phyloP scores from a whole-genome alignment of 2,113 vertebrate species.

The Peromyscus leucopus region DNA sequence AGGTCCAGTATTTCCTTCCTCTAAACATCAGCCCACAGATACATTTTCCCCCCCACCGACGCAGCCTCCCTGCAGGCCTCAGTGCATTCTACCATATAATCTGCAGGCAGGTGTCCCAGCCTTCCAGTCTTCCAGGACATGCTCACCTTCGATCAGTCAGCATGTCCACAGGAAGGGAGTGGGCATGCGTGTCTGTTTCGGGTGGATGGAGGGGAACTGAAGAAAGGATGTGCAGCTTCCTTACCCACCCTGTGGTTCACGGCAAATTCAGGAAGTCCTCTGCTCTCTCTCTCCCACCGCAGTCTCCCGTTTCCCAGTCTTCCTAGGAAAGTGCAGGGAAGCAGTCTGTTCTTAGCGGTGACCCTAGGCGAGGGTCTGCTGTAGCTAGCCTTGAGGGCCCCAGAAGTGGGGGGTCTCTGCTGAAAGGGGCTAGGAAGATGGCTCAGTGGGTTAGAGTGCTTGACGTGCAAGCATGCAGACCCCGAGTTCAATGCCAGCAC shows the following conservation, averaged over 20 bases:
- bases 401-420: background rate
- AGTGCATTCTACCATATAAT: background rate
- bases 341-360: background rate
- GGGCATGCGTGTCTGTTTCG: background rate
- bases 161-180: background rate
- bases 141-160: background rate
- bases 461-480: background rate
- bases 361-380: background rate
- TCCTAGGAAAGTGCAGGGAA: background rate
- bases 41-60: conserved; percentile 60
- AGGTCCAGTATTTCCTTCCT: conserved; percentile 69
- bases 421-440: background rate
- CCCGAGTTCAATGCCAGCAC: background rate
- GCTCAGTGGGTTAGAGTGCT: background rate
- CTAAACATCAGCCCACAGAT: conserved; percentile 64
- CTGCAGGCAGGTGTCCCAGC: background rate
- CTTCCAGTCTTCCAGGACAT: background rate
- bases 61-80: conserved; percentile 57
- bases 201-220: background rate
- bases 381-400: background rate
- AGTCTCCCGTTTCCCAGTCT: conserved; percentile 11
- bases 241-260: conserved; percentile 28
- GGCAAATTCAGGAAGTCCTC: conserved; percentile 59
- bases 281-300: conserved; percentile 16
- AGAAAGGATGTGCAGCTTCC: conserved; percentile 51